Evolutionary conservation across 1,140 invertebrate species (phyloP).

Genomic region (Habropoda laboriosa): DNA sequence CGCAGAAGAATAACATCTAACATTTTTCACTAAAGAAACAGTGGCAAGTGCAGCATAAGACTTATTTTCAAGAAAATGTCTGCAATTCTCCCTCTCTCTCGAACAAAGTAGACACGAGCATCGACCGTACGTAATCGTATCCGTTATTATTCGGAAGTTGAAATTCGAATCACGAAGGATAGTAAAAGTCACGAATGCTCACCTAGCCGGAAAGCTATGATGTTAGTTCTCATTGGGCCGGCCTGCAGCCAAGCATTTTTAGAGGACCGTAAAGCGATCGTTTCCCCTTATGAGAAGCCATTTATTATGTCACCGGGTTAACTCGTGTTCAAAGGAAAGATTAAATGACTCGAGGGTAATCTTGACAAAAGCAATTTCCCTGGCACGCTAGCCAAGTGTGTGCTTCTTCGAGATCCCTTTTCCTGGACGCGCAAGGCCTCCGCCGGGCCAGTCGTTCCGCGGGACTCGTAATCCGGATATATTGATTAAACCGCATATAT

Average conservation of each 20-base stretch:
- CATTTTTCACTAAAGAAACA: too few relatives aligned
- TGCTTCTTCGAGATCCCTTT: conserved; percentile 5
- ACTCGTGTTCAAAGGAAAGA: conserved; percentile 21
- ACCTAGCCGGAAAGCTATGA: background rate
- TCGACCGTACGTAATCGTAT: too few relatives aligned
- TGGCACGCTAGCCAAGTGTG: background rate
- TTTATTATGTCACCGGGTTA: conserved; percentile 37
- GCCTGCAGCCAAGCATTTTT: background rate
- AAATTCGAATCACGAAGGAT: background rate
- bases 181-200: background rate
- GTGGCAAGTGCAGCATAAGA: too few relatives aligned
- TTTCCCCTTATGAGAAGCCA: conserved; percentile 28
- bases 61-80: too few relatives aligned
- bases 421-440: background rate
- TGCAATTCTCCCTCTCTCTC: too few relatives aligned
- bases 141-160: too few relatives aligned
- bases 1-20: too few relatives aligned
- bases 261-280: conserved; percentile 21
- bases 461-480: conserved; percentile 29
- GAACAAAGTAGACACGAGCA: too few relatives aligned
- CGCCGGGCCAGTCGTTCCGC: conserved; percentile 10
- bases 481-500: conserved; percentile 61
- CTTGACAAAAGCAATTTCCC: conserved; percentile 42
- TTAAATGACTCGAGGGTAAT: conserved; percentile 38
- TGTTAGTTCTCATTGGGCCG: background rate